Percentiles rank a stretch among this genome's conserved stretches.
These are phyloP conservation scores for Rhynchopsitta pachyrhyncha DNA, from an alignment of 2,113 vertebrate genomes.

Conservation along the genomic window DNA sequence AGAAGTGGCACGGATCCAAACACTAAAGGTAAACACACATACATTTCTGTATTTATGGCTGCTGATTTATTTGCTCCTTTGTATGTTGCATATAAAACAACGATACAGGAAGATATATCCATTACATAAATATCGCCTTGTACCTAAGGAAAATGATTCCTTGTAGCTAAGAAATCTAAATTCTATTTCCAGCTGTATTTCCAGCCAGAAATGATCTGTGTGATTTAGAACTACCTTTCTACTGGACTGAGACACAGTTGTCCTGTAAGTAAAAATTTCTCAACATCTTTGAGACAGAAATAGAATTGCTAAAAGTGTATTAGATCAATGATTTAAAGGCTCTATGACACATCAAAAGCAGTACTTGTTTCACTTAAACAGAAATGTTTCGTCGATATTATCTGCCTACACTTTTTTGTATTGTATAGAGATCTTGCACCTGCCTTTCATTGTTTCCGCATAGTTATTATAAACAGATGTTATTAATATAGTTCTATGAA, in stretches of 20 bases:
- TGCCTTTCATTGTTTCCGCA: background rate
- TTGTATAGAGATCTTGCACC: background rate
- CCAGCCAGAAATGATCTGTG: background rate
- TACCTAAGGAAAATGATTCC: background rate
- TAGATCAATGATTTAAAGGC: background rate
- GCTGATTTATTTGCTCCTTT: background rate
- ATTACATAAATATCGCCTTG: background rate
- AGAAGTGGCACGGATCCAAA: background rate
- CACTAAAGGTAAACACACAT: background rate
- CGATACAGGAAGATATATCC: background rate
- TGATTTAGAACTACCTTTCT: background rate
- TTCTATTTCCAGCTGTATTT: background rate
- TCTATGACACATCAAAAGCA: background rate
- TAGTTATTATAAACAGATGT: background rate
- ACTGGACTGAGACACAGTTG: background rate
- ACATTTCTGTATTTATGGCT: background rate
- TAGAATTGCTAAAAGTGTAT: background rate
- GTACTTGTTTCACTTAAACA: background rate
- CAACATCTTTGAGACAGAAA: background rate
- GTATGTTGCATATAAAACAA: background rate
- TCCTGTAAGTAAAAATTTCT: background rate
- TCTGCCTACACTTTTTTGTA: background rate
- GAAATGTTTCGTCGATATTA: background rate
- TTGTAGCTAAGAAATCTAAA: background rate
- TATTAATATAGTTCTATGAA: background rate